These are phyloP conservation scores for Semnopithecus entellus DNA, from an alignment of 2,113 vertebrate genomes.

Conservation along the genomic window DNA sequence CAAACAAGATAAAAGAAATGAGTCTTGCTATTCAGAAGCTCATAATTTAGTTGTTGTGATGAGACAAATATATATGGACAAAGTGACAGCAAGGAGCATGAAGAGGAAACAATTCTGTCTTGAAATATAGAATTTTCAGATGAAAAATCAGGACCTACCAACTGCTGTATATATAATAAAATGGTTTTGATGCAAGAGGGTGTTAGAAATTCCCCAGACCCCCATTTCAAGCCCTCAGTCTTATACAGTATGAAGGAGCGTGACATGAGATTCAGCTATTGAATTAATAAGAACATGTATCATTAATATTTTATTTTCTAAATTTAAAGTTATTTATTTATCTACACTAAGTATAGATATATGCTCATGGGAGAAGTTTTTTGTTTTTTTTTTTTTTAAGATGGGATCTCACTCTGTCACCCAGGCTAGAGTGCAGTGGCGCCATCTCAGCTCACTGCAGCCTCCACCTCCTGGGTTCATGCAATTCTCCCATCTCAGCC, in stretches of 20 bases:
- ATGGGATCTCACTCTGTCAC: no score
- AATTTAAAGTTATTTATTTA: background rate
- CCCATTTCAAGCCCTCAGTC: background rate
- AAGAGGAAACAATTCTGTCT: background rate
- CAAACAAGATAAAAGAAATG: background rate
- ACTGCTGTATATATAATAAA: background rate
- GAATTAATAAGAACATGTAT: background rate
- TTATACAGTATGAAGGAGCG: background rate
- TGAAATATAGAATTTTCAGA: background rate
- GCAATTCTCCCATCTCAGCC: no score
- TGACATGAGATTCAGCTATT: background rate
- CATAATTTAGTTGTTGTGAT: background rate
- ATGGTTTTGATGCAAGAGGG: background rate
- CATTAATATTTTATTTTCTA: slow-evolving; percentile 9
- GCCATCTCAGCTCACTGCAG: no score
- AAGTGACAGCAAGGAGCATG: background rate
- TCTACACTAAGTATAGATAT: background rate
- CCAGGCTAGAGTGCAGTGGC: no score
- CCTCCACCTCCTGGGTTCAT: no score
- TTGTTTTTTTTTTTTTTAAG: fast-evolving
- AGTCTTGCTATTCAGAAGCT: background rate
- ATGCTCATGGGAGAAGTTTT: background rate
- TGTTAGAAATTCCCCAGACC: background rate
- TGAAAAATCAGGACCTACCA: background rate
- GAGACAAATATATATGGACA: background rate